These are phyloP conservation scores for Acronicta leporina DNA, from an alignment of 2,888 invertebrate genomes.

Conservation along the genomic window DNA sequence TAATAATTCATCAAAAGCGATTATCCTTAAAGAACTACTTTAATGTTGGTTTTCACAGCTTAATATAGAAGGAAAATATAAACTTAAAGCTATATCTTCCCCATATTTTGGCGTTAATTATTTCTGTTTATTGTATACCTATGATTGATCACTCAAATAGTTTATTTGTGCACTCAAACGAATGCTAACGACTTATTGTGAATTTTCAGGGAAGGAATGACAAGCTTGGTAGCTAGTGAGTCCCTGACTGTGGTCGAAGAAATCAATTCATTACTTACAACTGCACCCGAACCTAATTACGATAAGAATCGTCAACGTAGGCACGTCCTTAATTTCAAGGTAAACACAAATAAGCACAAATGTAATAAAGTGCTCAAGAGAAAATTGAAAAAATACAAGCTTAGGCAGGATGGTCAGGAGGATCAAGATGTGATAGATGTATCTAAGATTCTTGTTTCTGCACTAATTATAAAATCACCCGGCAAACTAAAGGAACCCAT, in stretches of 20 bases:
- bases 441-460: slow-evolving; percentile 70
- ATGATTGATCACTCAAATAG: no score
- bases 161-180: no score
- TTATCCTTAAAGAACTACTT: background rate
- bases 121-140: no score
- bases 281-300: slow-evolving; percentile 41
- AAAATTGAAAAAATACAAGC: slow-evolving; percentile 81
- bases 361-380: slow-evolving; percentile 73
- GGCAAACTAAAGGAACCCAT: slow-evolving; percentile 51
- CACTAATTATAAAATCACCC: slow-evolving; percentile 76
- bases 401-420: slow-evolving; percentile 80
- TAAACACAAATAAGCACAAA: slow-evolving; percentile 71
- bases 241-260: slow-evolving; percentile 47
- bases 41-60: background rate
- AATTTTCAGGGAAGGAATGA: slow-evolving; percentile 78
- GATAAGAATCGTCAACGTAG: slow-evolving; percentile 49
- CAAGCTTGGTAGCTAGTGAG: slow-evolving; percentile 64
- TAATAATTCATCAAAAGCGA: background rate
- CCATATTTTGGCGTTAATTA: background rate
- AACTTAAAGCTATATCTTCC: no score
- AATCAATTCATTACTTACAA: slow-evolving; percentile 40
- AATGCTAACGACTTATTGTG: slow-evolving; percentile 15
- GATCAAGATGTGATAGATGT: slow-evolving; percentile 83
- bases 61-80: background rate
- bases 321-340: slow-evolving; percentile 67